phyloP scores from a whole-genome alignment of 2,113 vertebrate genomes.

The Pelobates fuscus region DNA sequence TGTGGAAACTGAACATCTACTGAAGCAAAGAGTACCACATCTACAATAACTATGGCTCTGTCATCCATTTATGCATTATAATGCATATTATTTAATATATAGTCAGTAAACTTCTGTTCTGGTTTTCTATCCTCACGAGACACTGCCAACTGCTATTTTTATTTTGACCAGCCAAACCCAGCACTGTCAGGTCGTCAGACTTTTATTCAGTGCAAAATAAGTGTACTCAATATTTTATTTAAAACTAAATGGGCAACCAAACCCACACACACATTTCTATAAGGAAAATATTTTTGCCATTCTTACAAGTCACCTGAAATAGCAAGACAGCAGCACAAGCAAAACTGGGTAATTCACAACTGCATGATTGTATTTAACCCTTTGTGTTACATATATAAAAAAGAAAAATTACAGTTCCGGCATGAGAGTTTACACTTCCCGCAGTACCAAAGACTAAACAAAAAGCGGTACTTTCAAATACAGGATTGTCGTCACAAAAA shows the following conservation, averaged over 20 bases:
- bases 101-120: conserved; percentile 59
- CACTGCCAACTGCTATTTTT: background rate
- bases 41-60: conserved; percentile 51
- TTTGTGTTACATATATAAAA: background rate
- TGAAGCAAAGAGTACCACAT: conserved; percentile 49
- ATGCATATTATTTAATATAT: conserved; percentile 74
- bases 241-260: conserved; percentile 55
- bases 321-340: conserved; percentile 45
- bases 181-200: background rate
- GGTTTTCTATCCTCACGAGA: conserved; percentile 10
- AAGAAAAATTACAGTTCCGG: no score
- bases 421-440: no score
- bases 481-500: background rate
- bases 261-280: conserved; percentile 56
- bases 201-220: background rate
- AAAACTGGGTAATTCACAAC: background rate
- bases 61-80: conserved; percentile 84
- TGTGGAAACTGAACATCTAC: conserved; percentile 64
- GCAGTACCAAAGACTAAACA: conserved; percentile 18
- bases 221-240: conserved; percentile 50
- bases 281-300: conserved; percentile 57
- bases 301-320: conserved; percentile 65
- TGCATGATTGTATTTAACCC: conserved; percentile 7
- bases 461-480: background rate
- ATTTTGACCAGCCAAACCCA: background rate